Conservation (phyloP, 1,140 invertebrate species). For the Metaphire vulgaris region DNA sequence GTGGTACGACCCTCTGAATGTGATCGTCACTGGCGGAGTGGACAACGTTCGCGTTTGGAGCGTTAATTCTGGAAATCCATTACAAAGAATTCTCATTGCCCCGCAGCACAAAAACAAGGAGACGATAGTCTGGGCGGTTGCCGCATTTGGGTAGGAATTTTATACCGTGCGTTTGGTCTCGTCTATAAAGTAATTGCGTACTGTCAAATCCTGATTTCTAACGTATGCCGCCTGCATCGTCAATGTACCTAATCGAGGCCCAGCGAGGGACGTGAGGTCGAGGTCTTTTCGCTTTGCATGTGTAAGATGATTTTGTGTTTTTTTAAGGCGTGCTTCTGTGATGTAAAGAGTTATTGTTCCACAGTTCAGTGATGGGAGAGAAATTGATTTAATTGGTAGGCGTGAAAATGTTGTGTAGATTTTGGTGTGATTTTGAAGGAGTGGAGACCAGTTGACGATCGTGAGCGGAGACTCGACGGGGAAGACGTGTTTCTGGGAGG, state of each 20-base stretch:
- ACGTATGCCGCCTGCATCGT: too few species aligned
- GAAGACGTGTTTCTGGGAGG: slow-evolving; percentile 79
- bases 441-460: slow-evolving; percentile 64
- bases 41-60: slow-evolving; percentile 82
- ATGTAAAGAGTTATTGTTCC: too few species aligned
- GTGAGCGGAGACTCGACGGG: slow-evolving; percentile 85
- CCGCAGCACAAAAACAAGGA: slow-evolving; percentile 56
- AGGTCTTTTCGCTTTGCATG: too few species aligned
- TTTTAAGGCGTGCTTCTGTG: too few species aligned
- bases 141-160: slow-evolving; percentile 57
- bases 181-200: too few species aligned
- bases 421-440: background rate
- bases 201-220: too few species aligned
- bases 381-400: too few species aligned
- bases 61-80: slow-evolving; percentile 70
- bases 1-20: slow-evolving; percentile 69
- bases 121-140: slow-evolving; percentile 78
- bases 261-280: too few species aligned
- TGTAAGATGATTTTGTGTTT: too few species aligned
- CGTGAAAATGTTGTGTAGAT: too few species aligned
- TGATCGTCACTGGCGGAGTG: slow-evolving; percentile 73
- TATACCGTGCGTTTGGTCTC: background rate
- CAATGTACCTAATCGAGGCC: too few species aligned
- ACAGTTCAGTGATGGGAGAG: too few species aligned
- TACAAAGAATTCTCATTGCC: slow-evolving; percentile 70